Conservation (phyloP, 2,797 vertebrate species). For the Danio choprae region DNA sequence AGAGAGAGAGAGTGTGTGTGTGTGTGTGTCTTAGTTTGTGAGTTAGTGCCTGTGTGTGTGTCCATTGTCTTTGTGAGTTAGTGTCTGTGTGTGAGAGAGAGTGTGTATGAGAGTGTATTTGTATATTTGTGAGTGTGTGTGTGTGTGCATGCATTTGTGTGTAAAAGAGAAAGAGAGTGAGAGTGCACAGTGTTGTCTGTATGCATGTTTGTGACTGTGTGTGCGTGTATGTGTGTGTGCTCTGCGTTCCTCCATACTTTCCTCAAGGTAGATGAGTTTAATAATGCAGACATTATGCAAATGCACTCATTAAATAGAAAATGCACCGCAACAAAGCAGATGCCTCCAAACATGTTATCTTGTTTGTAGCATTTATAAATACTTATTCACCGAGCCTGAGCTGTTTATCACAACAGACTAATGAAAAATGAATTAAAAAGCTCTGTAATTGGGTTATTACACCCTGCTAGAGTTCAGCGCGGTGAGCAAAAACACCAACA, state of each 20-base stretch:
- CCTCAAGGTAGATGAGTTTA: conserved; percentile 86
- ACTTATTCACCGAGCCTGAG: conserved; percentile 62
- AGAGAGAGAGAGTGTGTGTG: too few relatives aligned
- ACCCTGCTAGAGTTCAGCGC: conserved; percentile 55
- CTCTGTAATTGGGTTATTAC: conserved; percentile 76
- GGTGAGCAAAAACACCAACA: conserved; percentile 18
- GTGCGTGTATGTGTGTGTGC: conserved; percentile 31
- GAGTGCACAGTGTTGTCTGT: too few relatives aligned
- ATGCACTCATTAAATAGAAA: conserved; percentile 87
- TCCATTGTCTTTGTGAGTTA: too few relatives aligned
- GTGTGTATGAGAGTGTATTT: too few relatives aligned
- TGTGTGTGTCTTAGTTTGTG: too few relatives aligned
- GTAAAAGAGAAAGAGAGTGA: too few relatives aligned
- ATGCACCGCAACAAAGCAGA: conserved; percentile 68
- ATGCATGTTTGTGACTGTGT: too few relatives aligned
- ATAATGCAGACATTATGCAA: conserved; percentile 92
- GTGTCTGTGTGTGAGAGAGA: too few relatives aligned
- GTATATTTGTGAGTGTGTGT: too few relatives aligned
- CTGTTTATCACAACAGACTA: conserved; percentile 68
- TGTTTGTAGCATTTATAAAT: conserved; percentile 74
- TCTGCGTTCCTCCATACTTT: conserved; percentile 78
- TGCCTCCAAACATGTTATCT: conserved; percentile 73
- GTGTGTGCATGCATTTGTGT: too few relatives aligned
- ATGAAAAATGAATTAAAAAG: conserved; percentile 69
- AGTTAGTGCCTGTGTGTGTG: too few relatives aligned